Evolutionary conservation across 2,797 vertebrate species (phyloP), one percentile per base, ranked within the genome.

Genomic region (Spinus olivaceus): DNA sequence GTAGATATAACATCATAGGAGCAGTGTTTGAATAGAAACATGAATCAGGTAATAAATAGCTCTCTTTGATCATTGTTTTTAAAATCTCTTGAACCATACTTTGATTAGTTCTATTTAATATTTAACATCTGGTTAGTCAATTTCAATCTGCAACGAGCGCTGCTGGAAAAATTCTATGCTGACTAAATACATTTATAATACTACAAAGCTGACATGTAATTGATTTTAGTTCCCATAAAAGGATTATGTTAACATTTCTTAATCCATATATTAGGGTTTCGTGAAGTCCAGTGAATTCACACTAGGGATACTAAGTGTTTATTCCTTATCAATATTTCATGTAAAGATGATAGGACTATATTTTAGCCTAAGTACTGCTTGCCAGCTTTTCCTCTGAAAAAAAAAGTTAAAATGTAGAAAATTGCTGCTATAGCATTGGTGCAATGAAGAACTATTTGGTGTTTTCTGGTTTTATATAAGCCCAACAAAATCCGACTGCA

Each of bases 51-150:
- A 98, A 98, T 98, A 98, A 98, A 98, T 97, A 97, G 97, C 95
- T 97, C 97, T 92, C 97, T 98, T 98, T 98, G 98, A 98, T 98
- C 97, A 97, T 96, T 98, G 97, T 97, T 97, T 97, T 97, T 97
- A 97, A 97, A 98, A 97, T 96, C 97, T 97, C 97, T 96, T 97
- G 96, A 98, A 98, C 97, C 97, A 96, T 96, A 97, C 96, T 98
- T 98, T 98, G 98, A 98, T 98, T 98, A 98, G 97, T 97, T 98
- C 97, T 98, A 98, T 97, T 98, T 98, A 98, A 98, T 98, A 98
- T 98, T 98, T 98, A 98, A 98, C 98, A 98, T 98, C 97, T 98
- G 97, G 97, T 97, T 97, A 98, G 97, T 98, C 98, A 98, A 98
- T 98, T 98, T 97, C 97, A 98, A 98, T 98, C 97, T 96, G 95